A percentile compares a stretch with the other conserved stretches of the same genome.
These are phyloP conservation scores for Drosophila ezoana DNA, from an alignment of 2,888 invertebrate species.

Conservation along the genomic window DNA sequence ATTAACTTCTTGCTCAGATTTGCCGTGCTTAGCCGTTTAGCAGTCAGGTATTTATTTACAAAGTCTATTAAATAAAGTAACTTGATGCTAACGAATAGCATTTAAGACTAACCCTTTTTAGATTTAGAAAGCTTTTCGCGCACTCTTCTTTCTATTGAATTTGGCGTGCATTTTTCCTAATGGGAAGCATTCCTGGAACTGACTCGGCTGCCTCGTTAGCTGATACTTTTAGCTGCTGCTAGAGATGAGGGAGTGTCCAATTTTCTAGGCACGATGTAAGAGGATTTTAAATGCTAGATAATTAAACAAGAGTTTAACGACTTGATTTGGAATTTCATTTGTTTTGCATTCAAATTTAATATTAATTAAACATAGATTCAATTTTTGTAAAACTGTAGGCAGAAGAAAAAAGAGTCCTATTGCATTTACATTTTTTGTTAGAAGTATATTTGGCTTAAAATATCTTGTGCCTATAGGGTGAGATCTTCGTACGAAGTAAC, in stretches of 20 bases:
- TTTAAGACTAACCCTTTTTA: not conserved
- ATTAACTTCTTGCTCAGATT: constrained; percentile 3
- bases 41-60: not conserved
- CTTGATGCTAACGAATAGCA: not conserved
- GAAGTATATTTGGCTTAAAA: no score
- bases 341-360: no score
- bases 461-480: no score
- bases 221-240: constrained; percentile 3
- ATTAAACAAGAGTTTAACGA: not conserved
- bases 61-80: not conserved
- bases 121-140: not conserved
- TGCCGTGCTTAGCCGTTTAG: not conserved
- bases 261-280: not conserved
- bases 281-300: no score
- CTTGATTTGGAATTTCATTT: no score
- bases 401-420: no score
- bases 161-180: not conserved
- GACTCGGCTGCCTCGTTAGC: constrained; percentile 18
- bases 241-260: not conserved
- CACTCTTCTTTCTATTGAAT: not conserved
- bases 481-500: no score
- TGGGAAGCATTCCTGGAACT: constrained; percentile 2
- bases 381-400: no score
- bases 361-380: no score
- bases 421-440: no score